These are phyloP conservation scores for zebrafish (Danio rerio) DNA, from an alignment of 2,113 vertebrate genomes.

Conservation along the genomic window DNA sequence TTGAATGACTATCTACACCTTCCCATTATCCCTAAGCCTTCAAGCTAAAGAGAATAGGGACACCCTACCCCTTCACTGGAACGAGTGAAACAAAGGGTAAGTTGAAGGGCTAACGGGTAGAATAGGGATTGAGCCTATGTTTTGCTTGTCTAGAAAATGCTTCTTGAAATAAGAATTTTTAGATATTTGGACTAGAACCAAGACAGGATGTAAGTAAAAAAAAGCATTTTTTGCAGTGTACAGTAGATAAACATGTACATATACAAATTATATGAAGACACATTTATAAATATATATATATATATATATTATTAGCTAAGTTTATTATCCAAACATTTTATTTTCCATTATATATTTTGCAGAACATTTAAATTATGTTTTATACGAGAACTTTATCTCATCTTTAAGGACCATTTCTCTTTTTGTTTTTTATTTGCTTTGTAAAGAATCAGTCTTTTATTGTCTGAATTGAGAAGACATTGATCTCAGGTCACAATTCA, in stretches of 20 bases:
- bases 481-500: conserved; percentile 46
- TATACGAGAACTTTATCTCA: conserved; percentile 39
- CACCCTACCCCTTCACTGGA: too few species aligned
- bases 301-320: conserved; percentile 77
- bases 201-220: too few species aligned
- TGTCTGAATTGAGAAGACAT: conserved; percentile 41
- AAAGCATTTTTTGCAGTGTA: background rate
- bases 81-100: too few species aligned
- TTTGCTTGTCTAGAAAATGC: too few species aligned
- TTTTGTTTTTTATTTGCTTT: conserved; percentile 37
- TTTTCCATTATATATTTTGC: conserved; percentile 72
- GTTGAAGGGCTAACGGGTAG: too few species aligned
- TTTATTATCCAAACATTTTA: conserved; percentile 64
- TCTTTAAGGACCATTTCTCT: conserved; percentile 40
- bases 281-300: conserved; percentile 76
- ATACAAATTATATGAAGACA: conserved; percentile 70
- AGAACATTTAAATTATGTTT: conserved; percentile 63
- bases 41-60: too few species aligned
- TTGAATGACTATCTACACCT: too few species aligned
- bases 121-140: too few species aligned
- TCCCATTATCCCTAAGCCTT: too few species aligned
- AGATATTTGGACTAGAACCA: too few species aligned
- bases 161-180: too few species aligned
- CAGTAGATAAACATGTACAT: conserved; percentile 49
- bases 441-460: conserved; percentile 19